These are phyloP conservation scores for Lottia gigantea DNA, from an alignment of 2,888 invertebrate species.

Conservation along the genomic window DNA sequence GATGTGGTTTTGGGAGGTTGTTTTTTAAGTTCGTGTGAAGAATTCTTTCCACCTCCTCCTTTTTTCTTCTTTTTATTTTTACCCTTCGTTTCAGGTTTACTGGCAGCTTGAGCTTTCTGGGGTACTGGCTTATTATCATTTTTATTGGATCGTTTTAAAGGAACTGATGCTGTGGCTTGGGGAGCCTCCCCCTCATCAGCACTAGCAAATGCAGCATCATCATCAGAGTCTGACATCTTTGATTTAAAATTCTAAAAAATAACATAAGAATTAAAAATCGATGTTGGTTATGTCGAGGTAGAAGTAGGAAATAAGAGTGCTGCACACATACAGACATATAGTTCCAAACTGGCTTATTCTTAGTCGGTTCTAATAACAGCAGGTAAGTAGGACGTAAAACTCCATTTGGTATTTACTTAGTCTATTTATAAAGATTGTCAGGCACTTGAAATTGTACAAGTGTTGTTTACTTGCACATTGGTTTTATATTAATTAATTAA, in stretches of 20 bases:
- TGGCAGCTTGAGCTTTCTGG: not conserved
- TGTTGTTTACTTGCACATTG: no score
- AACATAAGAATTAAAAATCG: no score
- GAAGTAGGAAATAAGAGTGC: no score
- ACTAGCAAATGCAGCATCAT: slow-evolving; percentile 62
- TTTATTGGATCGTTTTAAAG: slow-evolving; percentile 11
- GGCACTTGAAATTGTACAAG: no score
- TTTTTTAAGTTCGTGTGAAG: slow-evolving; percentile 12
- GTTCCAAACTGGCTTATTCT: no score
- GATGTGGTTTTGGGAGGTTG: slow-evolving; percentile 7
- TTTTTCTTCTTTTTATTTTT: slow-evolving; percentile 15
- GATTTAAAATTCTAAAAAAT: not conserved
- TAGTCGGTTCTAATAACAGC: no score
- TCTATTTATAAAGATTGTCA: no score
- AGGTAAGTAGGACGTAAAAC: no score
- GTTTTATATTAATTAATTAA: no score
- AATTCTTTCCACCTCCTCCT: slow-evolving; percentile 15
- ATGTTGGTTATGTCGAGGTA: no score
- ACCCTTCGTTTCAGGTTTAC: slow-evolving; percentile 4
- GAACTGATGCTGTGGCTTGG: slow-evolving; percentile 11
- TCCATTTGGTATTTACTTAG: no score
- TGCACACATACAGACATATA: no score
- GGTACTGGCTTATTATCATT: slow-evolving; percentile 6
- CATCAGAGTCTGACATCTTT: slow-evolving; percentile 57
- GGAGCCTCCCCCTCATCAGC: slow-evolving; percentile 62